Evolutionary conservation across 1,140 invertebrate genomes (phyloP), one percentile per base, ranked within the genome.

Genomic region (Cataglyphis hispanica): DNA sequence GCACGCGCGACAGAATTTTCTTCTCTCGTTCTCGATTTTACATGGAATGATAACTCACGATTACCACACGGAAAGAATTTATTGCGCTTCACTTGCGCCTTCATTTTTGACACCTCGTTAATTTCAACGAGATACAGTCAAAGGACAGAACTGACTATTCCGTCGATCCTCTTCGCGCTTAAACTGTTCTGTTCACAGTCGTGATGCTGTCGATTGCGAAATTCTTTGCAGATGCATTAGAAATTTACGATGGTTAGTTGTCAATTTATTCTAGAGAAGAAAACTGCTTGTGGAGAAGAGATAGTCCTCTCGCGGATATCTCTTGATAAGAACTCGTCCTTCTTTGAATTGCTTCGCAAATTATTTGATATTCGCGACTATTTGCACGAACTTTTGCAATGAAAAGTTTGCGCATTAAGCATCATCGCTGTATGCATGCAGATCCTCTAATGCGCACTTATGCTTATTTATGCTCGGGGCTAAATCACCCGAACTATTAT

Each of bases 341-440:
- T 72, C 66, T 60, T 74, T 19, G 19, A 27, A 58, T 58, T 16
- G 31, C 31, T 10, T 40, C 46, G 46, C 46, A 11, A 72, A 74
- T 83, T 56, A 72, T 34, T 60, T 13, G 67, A 56, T 56, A 43
- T 58, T 58, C 66, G 22, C 31, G 53, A 70, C 25, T 81, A 46
- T 83, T 43, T 72, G 67, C 11, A 50, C 25, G n/a, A 60, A 60
- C 63, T 89, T 88, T 58, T 53, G 58, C 43, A 83, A 76, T 58
- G 87, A 67, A 86, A 89, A 89, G 87, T 89, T 89, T 31, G 58
- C 13, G 37, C 77, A 83, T 89, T 88, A 89, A 86, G 31, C 75
- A 85, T 75, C 69, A 37, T n/a, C 16, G 67, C 16, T 46, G 22
- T 75, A 56, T 64, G 64, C 16, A 25, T 60, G 74, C 75, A 46